Conservation (phyloP, 2,113 vertebrate genomes). For the Ginglymostoma cirratum region DNA sequence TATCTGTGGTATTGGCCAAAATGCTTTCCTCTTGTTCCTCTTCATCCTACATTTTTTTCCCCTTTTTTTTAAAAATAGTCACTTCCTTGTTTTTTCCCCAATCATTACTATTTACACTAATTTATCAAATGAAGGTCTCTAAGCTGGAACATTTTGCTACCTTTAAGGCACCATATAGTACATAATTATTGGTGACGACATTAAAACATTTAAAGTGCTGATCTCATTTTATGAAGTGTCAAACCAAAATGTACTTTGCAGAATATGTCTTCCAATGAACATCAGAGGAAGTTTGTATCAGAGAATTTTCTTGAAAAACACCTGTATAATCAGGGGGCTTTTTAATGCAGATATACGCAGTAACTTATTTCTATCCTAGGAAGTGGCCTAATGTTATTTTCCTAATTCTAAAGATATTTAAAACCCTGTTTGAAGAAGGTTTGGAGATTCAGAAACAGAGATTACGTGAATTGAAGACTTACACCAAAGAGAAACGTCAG, state of each 20-base stretch:
- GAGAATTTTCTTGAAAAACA: neutral
- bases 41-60: neutral
- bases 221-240: neutral
- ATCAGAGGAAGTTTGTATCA: neutral
- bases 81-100: neutral
- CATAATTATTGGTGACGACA: neutral
- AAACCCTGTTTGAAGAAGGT: conserved; percentile 83
- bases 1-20: neutral
- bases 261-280: neutral
- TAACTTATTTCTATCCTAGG: neutral
- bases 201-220: neutral
- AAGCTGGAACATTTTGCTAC: neutral
- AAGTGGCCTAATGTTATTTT: neutral
- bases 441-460: conserved; percentile 81
- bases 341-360: neutral
- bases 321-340: neutral
- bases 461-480: conserved; percentile 69
- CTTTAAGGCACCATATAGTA: neutral
- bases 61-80: neutral
- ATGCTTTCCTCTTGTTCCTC: neutral
- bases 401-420: conserved; percentile 68
- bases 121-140: neutral
- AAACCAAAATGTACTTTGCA: neutral
- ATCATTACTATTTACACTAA: neutral
- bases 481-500: conserved; percentile 69